These are phyloP conservation scores for Opisthocomus hoazin DNA, from an alignment of 2,113 vertebrate genomes.

Conservation along the genomic window DNA sequence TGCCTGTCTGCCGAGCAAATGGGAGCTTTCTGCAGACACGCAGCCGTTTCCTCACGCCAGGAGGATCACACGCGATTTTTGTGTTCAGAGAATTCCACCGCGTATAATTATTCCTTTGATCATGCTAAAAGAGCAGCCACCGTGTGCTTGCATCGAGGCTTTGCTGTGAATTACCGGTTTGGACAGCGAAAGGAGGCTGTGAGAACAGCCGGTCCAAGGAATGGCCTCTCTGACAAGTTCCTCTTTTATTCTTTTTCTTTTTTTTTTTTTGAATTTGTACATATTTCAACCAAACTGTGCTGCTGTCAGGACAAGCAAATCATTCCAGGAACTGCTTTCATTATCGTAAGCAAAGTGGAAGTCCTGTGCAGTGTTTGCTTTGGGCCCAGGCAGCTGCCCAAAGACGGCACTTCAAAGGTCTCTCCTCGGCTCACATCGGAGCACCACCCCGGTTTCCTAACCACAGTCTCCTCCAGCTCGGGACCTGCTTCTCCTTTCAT, in stretches of 20 bases:
- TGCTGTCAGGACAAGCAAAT: constrained; percentile 26
- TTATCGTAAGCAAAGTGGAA: constrained; percentile 17
- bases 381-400: constrained; percentile 1
- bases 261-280: background rate
- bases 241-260: background rate
- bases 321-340: constrained; percentile 24
- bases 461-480: background rate
- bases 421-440: background rate
- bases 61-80: constrained; percentile 59
- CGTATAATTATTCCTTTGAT: constrained; percentile 74
- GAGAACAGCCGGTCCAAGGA: background rate
- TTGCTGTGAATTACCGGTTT: constrained; percentile 55
- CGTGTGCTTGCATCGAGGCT: constrained; percentile 36
- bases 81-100: constrained; percentile 66
- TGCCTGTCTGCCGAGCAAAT: constrained; percentile 31
- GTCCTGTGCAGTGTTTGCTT: constrained; percentile 16
- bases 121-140: constrained; percentile 61
- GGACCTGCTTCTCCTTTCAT: background rate
- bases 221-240: background rate
- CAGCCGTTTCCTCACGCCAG: constrained; percentile 35
- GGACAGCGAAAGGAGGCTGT: background rate
- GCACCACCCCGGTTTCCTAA: background rate
- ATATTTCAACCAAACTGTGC: background rate
- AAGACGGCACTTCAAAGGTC: constrained; percentile 3
- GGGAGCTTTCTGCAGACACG: constrained; percentile 41